Percentiles rank a stretch among this genome's conserved stretches.
These are phyloP conservation scores for Drosophila funebris DNA, from an alignment of 1,140 invertebrate species.

Conservation along the genomic window DNA sequence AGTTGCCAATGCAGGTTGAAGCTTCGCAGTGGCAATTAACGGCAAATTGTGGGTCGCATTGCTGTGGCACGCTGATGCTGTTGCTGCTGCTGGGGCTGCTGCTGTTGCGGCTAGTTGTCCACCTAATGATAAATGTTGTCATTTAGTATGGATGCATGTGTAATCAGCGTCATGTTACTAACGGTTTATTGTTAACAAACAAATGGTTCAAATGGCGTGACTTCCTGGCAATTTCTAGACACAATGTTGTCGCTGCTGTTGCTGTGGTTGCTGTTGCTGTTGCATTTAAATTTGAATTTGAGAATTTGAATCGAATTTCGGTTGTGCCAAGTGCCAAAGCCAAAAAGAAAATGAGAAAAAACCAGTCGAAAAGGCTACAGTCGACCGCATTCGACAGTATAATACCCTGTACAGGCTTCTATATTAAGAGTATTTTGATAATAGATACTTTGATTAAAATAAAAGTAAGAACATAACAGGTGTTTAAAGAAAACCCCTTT, in stretches of 20 bases:
- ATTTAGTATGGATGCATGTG: conserved; percentile 39
- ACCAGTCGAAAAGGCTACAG: no score
- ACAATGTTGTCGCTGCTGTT: conserved; percentile 12
- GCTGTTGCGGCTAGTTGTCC: conserved; percentile 4
- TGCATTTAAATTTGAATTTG: conserved; percentile 83
- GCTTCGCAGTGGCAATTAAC: conserved; percentile 59
- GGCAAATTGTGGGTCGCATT: conserved; percentile 37
- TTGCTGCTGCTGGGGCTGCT: not conserved
- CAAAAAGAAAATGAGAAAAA: conserved; percentile 21
- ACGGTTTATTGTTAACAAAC: conserved; percentile 69
- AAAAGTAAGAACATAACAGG: no score
- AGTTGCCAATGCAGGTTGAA: conserved; percentile 37
- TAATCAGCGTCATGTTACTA: conserved; percentile 59
- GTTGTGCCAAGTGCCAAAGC: conserved; percentile 66
- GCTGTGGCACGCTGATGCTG: not conserved
- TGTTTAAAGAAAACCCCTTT: no score
- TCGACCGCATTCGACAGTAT: no score
- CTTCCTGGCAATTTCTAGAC: conserved; percentile 69
- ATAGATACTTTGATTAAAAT: no score
- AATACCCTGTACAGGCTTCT: no score
- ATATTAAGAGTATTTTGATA: no score
- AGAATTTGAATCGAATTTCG: conserved; percentile 76
- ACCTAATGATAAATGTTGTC: conserved; percentile 54
- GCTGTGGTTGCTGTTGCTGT: conserved; percentile 25
- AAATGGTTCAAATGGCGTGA: conserved; percentile 79